Base-by-base conservation (phyloP, 1,140 invertebrate genomes). In the Drosophila setifemur region DNA sequence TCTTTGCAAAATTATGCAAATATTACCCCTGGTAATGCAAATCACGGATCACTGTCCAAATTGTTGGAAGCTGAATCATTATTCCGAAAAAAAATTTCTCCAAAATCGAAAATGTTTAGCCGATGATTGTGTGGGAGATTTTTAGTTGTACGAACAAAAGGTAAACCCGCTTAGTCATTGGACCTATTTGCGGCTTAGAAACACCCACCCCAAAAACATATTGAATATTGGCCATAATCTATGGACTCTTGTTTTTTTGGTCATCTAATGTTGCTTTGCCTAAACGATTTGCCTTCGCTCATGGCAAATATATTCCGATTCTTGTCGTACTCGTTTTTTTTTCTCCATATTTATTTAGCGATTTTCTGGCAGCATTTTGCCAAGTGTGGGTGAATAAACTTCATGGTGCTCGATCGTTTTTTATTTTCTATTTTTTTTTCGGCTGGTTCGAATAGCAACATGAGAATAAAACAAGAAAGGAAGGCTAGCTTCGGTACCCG, bases 331-430 rank as follows among this genome's bases (percentile, higher is more conserved):
- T 63, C 43, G 43, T 64, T 63, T 40, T 64, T 64, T 63, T 40
- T 64, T 49, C 31, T 81, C 54, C 58, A 25, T 45, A 35, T 73
- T 55, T 60, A 55, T 39, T 58, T 48, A 28, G 19, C 26, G 52
- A 55, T 37, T 53, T 33, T 67, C 44, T 23, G 45, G 19, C 49
- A 8, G 29, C 35, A 25, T 77, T 64, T 55, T 37, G 45, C 11
- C 26, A 43, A 74, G 75, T 78, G 79, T 83, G 79, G 78, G 74
- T 83, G 79, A 83, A 83, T 79, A 83, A 83, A 85, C 79, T 85
- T 82, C 61, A 78, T 44, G 78, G 42, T 61, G 69, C 12, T 71
- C 67, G 57, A 78, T 53, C 42, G 16, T 19, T 52, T 53, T 12
- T 31, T 26, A n/a, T n/a, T n/a, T n/a, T n/a, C n/a, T n/a, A n/a